Conservation (phyloP, 2,797 vertebrate species). For the Diceros bicornis region DNA sequence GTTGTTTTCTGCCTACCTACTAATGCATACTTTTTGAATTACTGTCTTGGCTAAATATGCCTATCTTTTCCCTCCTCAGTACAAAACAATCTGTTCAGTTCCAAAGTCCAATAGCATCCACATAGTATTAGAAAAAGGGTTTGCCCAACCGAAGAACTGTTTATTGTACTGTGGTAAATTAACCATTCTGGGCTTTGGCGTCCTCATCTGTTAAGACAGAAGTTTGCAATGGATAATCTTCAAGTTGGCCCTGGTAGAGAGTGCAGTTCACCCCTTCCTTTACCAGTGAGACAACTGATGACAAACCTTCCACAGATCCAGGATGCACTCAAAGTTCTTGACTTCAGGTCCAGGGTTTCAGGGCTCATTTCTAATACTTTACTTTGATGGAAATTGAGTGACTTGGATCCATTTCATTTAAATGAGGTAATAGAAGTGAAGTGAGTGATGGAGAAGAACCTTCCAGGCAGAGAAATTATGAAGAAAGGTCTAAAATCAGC, state of each 20-base stretch:
- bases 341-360: background rate
- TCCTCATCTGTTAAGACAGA: background rate
- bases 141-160: background rate
- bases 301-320: background rate
- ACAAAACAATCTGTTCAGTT: background rate
- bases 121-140: background rate
- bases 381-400: background rate
- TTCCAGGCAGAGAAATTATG: background rate
- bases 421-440: background rate
- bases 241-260: background rate
- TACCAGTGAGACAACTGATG: background rate
- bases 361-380: constrained; percentile 8
- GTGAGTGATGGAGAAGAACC: background rate
- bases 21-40: constrained; percentile 30
- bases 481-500: background rate
- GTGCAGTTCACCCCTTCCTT: background rate
- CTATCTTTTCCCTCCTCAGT: background rate
- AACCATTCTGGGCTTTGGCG: background rate
- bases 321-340: background rate
- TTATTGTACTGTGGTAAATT: background rate
- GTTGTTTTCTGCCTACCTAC: background rate
- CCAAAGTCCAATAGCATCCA: background rate
- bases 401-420: constrained; percentile 37
- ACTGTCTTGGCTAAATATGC: background rate
- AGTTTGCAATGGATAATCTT: background rate